Base-by-base conservation (phyloP, 2,113 vertebrate species). In the Scartelaos histophorus region DNA sequence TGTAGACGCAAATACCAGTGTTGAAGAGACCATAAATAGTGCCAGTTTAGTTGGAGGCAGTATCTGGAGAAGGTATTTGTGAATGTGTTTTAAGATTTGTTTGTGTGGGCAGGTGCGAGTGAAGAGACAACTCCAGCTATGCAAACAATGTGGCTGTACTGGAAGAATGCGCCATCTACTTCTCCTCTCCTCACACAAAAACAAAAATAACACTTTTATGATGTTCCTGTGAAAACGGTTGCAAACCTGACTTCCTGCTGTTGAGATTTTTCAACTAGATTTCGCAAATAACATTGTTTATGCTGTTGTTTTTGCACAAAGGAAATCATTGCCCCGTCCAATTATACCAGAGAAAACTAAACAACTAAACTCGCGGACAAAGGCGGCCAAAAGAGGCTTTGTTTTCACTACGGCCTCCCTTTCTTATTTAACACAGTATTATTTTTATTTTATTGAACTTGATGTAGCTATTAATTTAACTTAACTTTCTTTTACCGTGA, bases 221-320 rank as follows among this genome's bases (percentile, higher is more conserved):
- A 61, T 61, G 58, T 61, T 61, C 58, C 25, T 10, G 58, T 61
- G 58, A 61, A 61, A 61, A 61, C 25, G 24, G 6, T 34, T 61
- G 24, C 25, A 34, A 60, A 29, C 58, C 58, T 61, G 58, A 34
- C 58, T 61, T 61, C 58, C 15, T 61, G 58, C 25, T 61, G 58
- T 61, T 61, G 58, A 61, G 58, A 61, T 34, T 61, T 61, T 34
- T 13, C 24, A 61, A 17, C 56, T 58, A 25, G 56, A 58, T 58
- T 58, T 58, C 56, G 25, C 56, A 58, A 58, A 58, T 58, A 62
- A 62, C 58, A 34, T 62, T 62, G 60, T 62, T 60, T 25, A 29
- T 60, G 57, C 57, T 12, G 57, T 15, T 60, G 22, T 60, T n/a
- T 24, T 54, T 34, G 25, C 24, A 61, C 58, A 61, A 61, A 34